Percentiles rank a stretch among this genome's conserved stretches.
phyloP scores from a whole-genome alignment of 92 coral and sea anemone species.

The Porites divaricata region DNA sequence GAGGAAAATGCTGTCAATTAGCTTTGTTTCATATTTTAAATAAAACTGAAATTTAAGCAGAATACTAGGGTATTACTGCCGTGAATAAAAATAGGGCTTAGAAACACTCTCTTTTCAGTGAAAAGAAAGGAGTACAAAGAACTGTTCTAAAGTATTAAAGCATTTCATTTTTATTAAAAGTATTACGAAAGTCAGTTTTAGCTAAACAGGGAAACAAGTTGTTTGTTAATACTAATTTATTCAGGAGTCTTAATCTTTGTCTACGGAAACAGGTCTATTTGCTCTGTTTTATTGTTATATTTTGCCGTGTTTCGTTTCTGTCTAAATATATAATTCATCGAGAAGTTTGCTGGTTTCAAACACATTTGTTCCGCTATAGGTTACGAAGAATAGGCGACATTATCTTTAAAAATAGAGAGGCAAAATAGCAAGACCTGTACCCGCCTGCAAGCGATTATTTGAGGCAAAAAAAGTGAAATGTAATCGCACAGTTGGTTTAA shows the following conservation, averaged over 20 bases:
- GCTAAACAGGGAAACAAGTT: not conserved
- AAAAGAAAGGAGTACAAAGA: no score
- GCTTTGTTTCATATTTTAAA: not conserved
- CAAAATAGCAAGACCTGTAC: no score
- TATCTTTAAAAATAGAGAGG: no score
- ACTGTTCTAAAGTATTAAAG: no score
- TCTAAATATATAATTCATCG: not conserved
- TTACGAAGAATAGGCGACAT: not conserved
- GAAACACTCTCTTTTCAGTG: no score
- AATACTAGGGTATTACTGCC: no score
- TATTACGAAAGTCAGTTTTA: no score
- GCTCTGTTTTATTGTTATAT: not conserved
- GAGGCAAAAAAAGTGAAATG: no score
- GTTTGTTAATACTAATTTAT: conserved; percentile 15
- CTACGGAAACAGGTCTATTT: conserved; percentile 6
- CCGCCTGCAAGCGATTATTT: no score
- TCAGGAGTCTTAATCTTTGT: not conserved
- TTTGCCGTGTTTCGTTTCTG: not conserved
- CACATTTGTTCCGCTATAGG: not conserved
- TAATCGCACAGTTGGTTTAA: no score
- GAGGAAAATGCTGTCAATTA: not conserved
- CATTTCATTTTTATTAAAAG: no score
- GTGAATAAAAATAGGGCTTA: not conserved
- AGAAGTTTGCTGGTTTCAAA: not conserved
- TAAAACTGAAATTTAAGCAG: no score